Percentiles rank a stretch among this genome's conserved stretches.
phyloP scores from a whole-genome alignment of 1,140 invertebrate genomes.

The Caligus rogercresseyi region DNA sequence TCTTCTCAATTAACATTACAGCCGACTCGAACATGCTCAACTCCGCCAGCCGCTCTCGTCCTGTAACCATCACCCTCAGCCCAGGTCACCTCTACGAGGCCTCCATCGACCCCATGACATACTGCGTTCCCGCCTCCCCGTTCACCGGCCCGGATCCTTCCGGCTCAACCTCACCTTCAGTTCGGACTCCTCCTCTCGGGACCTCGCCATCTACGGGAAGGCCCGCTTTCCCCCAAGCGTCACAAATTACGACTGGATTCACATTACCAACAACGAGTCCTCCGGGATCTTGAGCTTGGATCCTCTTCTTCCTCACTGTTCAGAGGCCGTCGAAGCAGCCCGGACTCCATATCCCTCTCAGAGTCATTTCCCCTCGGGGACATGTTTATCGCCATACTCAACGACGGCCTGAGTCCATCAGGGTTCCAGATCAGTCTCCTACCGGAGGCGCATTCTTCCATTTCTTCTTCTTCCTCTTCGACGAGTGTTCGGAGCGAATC shows the following conservation, averaged over 20 bases:
- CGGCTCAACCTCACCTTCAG: conserved; percentile 6
- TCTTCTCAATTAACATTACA: not conserved
- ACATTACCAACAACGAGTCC: not conserved
- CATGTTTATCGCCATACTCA: not conserved
- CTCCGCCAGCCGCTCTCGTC: not conserved
- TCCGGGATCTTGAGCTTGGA: not conserved
- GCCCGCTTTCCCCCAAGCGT: not conserved
- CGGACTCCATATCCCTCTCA: not conserved
- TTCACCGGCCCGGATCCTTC: not conserved
- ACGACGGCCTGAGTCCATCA: not conserved
- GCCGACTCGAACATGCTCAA: not conserved
- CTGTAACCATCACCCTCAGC: not conserved
- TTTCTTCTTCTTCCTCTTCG: not conserved
- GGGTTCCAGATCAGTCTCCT: not conserved
- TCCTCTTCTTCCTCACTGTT: not conserved
- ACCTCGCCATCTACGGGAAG: conserved; percentile 8
- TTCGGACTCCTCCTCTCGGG: not conserved
- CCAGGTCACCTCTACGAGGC: conserved; percentile 7
- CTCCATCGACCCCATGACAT: conserved; percentile 12
- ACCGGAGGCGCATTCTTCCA: not conserved
- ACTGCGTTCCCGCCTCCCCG: conserved; percentile 8
- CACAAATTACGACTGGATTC: conserved; percentile 12
- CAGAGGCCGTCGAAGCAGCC: not conserved
- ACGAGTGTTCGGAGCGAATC: not conserved
- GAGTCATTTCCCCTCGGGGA: not conserved